Evolutionary conservation across 23 tunicate genomes (phyloP), one percentile per base, ranked within the genome.

Genomic region (Botrylloides violaceus): DNA sequence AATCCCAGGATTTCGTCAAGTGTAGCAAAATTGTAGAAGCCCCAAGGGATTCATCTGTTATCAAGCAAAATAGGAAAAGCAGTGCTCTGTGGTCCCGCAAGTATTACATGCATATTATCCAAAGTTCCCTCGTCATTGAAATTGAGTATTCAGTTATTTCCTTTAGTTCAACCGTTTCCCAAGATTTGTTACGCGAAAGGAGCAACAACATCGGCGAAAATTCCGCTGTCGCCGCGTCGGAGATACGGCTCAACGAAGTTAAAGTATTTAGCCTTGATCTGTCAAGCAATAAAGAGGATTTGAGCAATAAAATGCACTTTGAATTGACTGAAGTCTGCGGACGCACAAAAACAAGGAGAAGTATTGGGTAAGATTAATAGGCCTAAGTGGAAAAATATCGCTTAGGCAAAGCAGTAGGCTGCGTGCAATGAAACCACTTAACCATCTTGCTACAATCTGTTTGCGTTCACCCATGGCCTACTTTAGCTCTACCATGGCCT

Each of bases 261-360:
- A 83, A 83, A 72, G 71, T 72, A 28, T 84, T 84, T 72, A 49
- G 75, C 3, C 21, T 84, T 49, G 79, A 65, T 6, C 36, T 84
- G 3, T 72, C 34, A 66, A 82, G 36, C 32, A 79, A 71, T 59
- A 60, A 31, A 23, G 83, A 84, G 36, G 79, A 77, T 60, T 57
- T 64, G 19, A 48, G 66, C 3, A 77, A 84, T 32, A 35, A 57
- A 9, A 63, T 84, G 15, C 43, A 59, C 26, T 36, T 84, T 12
- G 91, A 84, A 59, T 32, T 84, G 21, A 78, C 77, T 18, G 83
- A 77, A 28, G 68, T 71, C 6, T 61, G 64, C 0, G 79, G 36
- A 19, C 21, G 6, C 25, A 63, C 71, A 9, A 47, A 74, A 34
- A 73, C 72, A 36, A 30, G 43, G 18, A 15, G 57, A 12, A 84